Base-by-base conservation (phyloP, 1,140 invertebrate genomes). In the Sweltsa coloradensis region DNA sequence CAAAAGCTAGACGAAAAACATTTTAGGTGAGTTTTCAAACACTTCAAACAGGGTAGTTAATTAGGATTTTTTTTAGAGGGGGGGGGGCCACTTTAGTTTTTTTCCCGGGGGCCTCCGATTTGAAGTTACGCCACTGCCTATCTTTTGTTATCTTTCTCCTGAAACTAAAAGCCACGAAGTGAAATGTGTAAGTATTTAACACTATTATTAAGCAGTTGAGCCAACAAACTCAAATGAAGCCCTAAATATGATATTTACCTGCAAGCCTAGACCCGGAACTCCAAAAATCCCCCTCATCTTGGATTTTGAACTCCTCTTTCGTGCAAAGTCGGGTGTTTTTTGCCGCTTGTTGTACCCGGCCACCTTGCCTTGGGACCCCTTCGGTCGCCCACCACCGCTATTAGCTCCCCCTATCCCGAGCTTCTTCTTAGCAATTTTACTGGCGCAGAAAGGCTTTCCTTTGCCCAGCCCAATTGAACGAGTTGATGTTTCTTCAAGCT, bases 251-350 rank as follows among this genome's bases (percentile, higher is more conserved):
- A 21, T 34, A 45, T 41, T 53, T 57, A 60, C 68, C 65, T 85
- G 83, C 26, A 88, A 64, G 6, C 83, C 83, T 21, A 88, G 66
- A 22, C 83, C 83, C 2, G 83, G 82, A 2, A 81, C 79, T 22
- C 84, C 83, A 65, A 87, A 87, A n/a, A 87, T 75, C 5, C 83
- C 83, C 51, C 84, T 65, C 78, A 87, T 86, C 69, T 89, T 90
- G 5, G 85, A 73, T 62, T 90, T 90, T 0, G 84, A 76, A 1
- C 83, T 83, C 47, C 86, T 67, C 60, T 89, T 88, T 34, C 85
- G 63, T 2, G 79, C 79, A 62, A 85, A 88, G 47, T 87, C 85
- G n/a, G 74, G 71, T 34, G 58, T 53, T 31, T 78, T 71, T 47
- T 76, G 71, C 37, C 75, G 68, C 58, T 83, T 87, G 62, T 79